Evolutionary conservation across 1,140 invertebrate species (phyloP), one percentile per base, ranked within the genome.

Genomic region (Chymomyza costata): DNA sequence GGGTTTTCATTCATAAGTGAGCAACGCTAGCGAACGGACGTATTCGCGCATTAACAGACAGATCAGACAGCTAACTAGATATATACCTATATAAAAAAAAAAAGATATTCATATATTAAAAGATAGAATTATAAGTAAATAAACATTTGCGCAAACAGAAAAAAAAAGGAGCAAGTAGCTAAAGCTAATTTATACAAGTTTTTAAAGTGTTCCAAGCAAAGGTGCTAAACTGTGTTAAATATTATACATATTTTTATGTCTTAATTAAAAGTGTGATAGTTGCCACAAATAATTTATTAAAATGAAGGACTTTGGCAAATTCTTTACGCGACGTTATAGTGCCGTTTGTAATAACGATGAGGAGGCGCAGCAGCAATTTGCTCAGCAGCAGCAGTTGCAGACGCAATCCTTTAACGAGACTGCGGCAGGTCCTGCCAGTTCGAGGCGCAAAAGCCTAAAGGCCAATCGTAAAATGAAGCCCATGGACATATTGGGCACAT

Each of bases 1-100:
- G 59, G 59, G 66, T 61, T 65, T 84, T 67, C 60, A 84, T 84
- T 84, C 69, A 82, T 63, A 73, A 81, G 73, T 64, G 82, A 82
- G 63, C 67, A 73, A 69, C 64, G 74, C 66, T 66, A 65, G 62
- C 70, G 70, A 83, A 62, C 67, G 54, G 70, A 65, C 67, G 70
- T 56, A 63, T 56, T 50, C 66, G 57, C 54, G 62, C 48, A 68
- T 61, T 14, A 44, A 30, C 37, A 53, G 58, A 70, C 31, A 51
- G 18, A 39, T 49, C 48, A 14, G 6, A 17, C 21, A 45, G 6
- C 58, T 39, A 48, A 56, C 41, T 58, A 45, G 32, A 51, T 1
- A 47, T 34, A 14, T 44, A 44, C 14, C n/a, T n/a, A n/a, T n/a
- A n/a, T n/a, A n/a, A n/a, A n/a, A n/a, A n/a, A n/a, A n/a, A n/a